These are phyloP conservation scores for Felis chaus DNA, from an alignment of 2,113 vertebrate species.

Conservation along the genomic window DNA sequence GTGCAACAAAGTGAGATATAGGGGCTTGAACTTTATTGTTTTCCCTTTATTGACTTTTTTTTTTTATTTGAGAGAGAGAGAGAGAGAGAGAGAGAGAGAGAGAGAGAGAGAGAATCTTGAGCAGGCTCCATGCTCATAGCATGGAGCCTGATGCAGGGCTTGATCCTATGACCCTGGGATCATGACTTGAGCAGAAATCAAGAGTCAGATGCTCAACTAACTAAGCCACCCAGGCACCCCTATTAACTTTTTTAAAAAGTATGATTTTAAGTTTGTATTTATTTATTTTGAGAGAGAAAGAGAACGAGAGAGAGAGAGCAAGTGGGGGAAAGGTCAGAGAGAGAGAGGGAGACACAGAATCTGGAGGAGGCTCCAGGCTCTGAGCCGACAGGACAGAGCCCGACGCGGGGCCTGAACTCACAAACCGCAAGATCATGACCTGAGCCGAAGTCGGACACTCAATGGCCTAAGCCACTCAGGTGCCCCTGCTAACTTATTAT, in stretches of 20 bases:
- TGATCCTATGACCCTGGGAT: neutral
- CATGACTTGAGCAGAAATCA: neutral
- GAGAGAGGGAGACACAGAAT: neutral
- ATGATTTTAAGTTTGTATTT: no score
- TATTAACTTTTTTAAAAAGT: no score
- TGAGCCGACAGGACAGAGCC: neutral
- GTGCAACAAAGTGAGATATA: neutral
- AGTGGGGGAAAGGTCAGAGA: neutral
- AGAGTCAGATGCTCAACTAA: neutral
- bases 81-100: neutral
- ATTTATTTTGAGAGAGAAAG: neutral
- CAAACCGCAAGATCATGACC: neutral
- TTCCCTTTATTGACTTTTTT: neutral
- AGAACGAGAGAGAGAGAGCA: neutral
- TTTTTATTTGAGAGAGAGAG: neutral
- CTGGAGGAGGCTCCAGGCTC: no score
- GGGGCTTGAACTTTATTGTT: neutral
- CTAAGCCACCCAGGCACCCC: neutral
- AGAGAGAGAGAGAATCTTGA: neutral
- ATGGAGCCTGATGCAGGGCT: neutral
- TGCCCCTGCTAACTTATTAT: neutral
- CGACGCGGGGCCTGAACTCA: rapidly evolving
- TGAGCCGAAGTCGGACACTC: neutral
- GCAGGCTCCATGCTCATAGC: neutral
- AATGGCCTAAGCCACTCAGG: neutral